Evolutionary conservation across 2,113 vertebrate species (phyloP).

Genomic region (Brienomyrus brachyistius): DNA sequence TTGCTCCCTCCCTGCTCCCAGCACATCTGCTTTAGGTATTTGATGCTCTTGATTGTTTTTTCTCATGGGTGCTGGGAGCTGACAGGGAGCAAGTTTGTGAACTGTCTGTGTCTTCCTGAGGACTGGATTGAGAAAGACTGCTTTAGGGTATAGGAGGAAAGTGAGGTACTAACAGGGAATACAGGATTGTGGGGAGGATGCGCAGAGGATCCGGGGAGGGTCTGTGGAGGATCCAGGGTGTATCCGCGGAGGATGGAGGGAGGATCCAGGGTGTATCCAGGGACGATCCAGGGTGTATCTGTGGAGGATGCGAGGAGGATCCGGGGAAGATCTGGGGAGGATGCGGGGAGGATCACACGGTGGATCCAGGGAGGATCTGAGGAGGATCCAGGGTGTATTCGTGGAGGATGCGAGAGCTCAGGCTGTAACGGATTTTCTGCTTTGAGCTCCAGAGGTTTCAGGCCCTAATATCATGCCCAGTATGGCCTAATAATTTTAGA

Average conservation of each 20-base stretch:
- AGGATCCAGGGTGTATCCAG: not conserved
- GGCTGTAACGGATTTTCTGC: not conserved
- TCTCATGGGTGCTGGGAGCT: not conserved
- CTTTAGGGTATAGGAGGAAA: not conserved
- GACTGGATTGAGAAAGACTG: not conserved
- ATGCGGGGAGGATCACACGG: too few species aligned
- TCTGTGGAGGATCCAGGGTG: not conserved
- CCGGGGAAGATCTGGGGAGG: too few species aligned
- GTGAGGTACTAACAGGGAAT: not conserved
- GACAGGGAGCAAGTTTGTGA: not conserved
- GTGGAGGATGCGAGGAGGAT: too few species aligned
- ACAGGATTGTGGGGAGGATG: not conserved
- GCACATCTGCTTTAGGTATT: not conserved
- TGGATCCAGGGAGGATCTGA: too few species aligned
- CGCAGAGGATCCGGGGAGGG: not conserved
- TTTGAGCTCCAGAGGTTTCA: not conserved
- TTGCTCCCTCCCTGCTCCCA: not conserved
- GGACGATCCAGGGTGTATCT: too few species aligned
- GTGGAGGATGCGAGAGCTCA: too few species aligned
- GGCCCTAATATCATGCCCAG: not conserved
- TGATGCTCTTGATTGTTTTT: not conserved
- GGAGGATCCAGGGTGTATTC: too few species aligned
- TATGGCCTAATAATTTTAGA: not conserved
- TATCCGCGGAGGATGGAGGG: too few species aligned
- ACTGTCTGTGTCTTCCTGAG: not conserved